phyloP scores from a whole-genome alignment of 2,113 vertebrate genomes.

The Dromiciops gliroides region DNA sequence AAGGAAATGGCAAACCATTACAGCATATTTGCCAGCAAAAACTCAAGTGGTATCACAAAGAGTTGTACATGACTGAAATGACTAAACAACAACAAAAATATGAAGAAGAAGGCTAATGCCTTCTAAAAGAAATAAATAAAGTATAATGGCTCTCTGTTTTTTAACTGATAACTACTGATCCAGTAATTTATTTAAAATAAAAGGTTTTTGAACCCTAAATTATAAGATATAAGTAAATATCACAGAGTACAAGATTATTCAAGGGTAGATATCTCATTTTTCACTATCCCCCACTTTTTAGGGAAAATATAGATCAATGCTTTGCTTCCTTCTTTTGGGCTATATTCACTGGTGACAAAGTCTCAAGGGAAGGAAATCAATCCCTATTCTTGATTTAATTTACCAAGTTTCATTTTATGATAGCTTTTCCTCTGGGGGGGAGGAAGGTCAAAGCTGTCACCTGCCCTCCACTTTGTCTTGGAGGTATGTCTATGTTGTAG shows the following conservation, averaged over 20 bases:
- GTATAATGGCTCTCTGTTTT: too few relatives aligned
- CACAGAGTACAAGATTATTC: neutral
- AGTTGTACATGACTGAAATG: too few relatives aligned
- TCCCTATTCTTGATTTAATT: conserved; percentile 25
- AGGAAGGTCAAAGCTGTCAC: neutral
- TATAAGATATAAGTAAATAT: neutral
- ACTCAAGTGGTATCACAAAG: too few relatives aligned
- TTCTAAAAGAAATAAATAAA: too few relatives aligned
- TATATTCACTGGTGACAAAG: conserved; percentile 30
- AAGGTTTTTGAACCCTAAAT: neutral
- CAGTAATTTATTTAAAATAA: neutral
- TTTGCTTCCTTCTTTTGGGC: neutral
- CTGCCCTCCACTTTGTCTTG: neutral
- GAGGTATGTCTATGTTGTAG: neutral
- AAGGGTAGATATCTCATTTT: neutral
- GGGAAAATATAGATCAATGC: neutral
- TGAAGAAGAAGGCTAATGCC: neutral
- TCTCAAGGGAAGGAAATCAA: conserved; percentile 36
- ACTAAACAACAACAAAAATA: too few relatives aligned
- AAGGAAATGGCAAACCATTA: too few relatives aligned
- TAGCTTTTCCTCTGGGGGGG: neutral
- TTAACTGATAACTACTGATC: neutral
- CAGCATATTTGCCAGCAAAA: too few relatives aligned
- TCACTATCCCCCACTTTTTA: neutral
- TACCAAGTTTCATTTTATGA: conserved; percentile 4